Evolutionary conservation across 2,888 invertebrate genomes (phyloP), one percentile per base, ranked within the genome.

Genomic region (Agrotis clavis): DNA sequence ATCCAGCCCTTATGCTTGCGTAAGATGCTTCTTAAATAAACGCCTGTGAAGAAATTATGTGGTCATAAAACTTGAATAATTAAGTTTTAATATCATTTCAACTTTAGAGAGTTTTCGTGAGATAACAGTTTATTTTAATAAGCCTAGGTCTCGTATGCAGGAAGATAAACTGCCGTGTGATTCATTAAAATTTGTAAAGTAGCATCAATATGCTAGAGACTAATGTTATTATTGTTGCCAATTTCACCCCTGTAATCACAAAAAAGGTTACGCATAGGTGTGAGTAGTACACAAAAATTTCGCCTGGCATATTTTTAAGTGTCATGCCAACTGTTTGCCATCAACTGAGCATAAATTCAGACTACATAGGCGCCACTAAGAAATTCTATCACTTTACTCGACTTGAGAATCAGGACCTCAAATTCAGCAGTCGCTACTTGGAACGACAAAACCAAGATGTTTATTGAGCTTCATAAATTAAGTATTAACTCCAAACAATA

Each of bases 1-100:
- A 85, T 80, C 81, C 77, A 81, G 83, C 78, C 79, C 84, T 45
- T 77, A 21, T 16, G 76, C 84, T 90, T 89, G 66, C 78, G 83
- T 79, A 90, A 90, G 75, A 67, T 77, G 57, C 67, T 74, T 71
- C 66, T 76, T 74, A 54, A 69, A 78, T 70, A 74, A 68, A 74
- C 69, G 65, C 61, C 53, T 66, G 61, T 77, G 68, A 79, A 72
- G 79, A 82, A 79, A 80, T 74, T 51, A 62, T 71, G 56, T 47
- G 68, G 68, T 67, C 72, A 77, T 81, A 69, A 77, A 79, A 72
- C 56, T 41, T 56, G 48, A 59, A 74, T 67, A 54, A 61, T 74
- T 59, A 54, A 62, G 21, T 66, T 68, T 67, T 67, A 71, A 76
- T 76, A 62, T 65, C 19, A 59, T 71, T 81, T 77, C 61, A 77